Percentiles rank a stretch among this genome's conserved stretches.
Conservation (phyloP, 2,888 invertebrate genomes). For the Aproaerema taeniolella region DNA sequence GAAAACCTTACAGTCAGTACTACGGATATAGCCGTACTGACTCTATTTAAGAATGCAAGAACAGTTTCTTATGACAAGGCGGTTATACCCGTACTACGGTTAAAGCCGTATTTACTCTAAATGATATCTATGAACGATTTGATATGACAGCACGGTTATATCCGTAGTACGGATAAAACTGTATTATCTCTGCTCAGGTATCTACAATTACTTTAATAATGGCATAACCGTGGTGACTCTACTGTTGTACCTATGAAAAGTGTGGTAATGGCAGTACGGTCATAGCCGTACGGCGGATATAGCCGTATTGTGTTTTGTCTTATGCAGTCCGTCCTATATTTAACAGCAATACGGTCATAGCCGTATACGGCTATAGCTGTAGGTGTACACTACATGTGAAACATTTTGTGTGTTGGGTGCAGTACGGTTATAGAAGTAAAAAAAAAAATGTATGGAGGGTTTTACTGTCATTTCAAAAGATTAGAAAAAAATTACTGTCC, state of each 20-base stretch:
- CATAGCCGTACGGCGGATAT: background rate
- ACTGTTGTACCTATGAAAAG: background rate
- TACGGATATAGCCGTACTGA: background rate
- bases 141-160: background rate
- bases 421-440: too few relatives aligned
- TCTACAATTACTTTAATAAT: background rate
- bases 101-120: background rate
- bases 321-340: background rate
- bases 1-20: background rate
- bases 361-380: background rate
- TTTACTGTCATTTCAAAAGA: too few relatives aligned
- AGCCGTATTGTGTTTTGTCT: too few relatives aligned
- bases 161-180: background rate
- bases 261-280: slow-evolving; percentile 1
- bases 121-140: background rate
- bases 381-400: background rate
- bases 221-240: background rate
- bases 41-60: background rate
- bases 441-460: too few relatives aligned
- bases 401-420: too few relatives aligned
- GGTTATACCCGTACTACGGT: background rate
- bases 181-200: background rate
- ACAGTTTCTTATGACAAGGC: background rate
- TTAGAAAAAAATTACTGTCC: too few relatives aligned
- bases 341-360: background rate